A percentile compares a stretch with the other conserved stretches of the same genome.
phyloP scores from a whole-genome alignment of 2,888 invertebrate species.

The Apodemia duryi region DNA sequence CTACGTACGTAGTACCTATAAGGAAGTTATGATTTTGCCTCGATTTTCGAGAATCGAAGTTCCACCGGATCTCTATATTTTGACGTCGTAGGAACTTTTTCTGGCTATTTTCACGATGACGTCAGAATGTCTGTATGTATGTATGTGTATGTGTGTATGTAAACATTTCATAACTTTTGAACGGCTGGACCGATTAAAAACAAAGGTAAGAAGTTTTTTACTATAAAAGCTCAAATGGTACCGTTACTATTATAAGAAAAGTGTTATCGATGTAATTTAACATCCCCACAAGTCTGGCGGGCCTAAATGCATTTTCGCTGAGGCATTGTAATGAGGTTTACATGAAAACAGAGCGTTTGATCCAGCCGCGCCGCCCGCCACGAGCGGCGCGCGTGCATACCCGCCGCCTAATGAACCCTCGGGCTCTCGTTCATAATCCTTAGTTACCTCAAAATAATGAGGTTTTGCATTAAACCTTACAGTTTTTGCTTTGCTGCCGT shows the following conservation, averaged over 20 bases:
- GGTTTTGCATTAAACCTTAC: background rate
- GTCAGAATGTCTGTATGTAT: too few species aligned
- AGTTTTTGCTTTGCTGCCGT: background rate
- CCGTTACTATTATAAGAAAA: background rate
- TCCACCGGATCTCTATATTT: too few species aligned
- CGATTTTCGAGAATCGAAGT: too few species aligned
- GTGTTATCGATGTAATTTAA: background rate
- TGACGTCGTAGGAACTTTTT: too few species aligned
- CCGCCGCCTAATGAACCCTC: background rate
- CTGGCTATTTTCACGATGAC: too few species aligned
- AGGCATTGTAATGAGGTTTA: constrained; percentile 7
- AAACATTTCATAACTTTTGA: too few species aligned
- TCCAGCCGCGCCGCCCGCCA: background rate
- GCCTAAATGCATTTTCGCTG: background rate
- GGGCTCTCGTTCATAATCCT: background rate
- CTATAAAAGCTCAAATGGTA: background rate
- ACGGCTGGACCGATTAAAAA: background rate
- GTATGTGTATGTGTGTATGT: too few species aligned
- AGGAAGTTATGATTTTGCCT: too few species aligned
- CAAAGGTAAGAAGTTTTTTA: background rate
- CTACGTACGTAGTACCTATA: too few species aligned
- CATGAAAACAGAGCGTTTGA: background rate
- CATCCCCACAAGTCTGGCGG: constrained; percentile 2
- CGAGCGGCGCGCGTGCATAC: background rate
- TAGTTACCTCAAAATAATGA: background rate